phyloP scores from a whole-genome alignment of 2,888 invertebrate genomes.

The Acanthosoma haemorrhoidale region DNA sequence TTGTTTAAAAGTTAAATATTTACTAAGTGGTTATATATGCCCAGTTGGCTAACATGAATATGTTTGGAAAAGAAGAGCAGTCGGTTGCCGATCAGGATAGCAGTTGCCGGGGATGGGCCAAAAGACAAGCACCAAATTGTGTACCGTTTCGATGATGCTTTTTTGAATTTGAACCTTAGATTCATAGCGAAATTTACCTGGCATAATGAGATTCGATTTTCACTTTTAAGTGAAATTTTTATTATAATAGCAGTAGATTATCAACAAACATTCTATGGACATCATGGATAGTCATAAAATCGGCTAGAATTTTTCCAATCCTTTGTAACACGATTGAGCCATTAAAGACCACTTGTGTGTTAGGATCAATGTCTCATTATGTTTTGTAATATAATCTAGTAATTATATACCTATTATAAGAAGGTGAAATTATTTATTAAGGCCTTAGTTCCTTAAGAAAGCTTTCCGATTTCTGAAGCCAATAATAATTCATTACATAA shows the following conservation, averaged over 20 bases:
- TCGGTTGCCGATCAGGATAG: too few species aligned
- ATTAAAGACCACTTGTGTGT: too few species aligned
- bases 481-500: background rate
- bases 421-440: conserved; percentile 5
- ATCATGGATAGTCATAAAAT: too few species aligned
- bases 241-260: background rate
- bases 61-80: too few species aligned
- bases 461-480: conserved; percentile 19
- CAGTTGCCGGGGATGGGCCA: too few species aligned
- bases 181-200: conserved; percentile 19
- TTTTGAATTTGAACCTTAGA: conserved; percentile 3
- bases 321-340: background rate
- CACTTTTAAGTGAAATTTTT: background rate
- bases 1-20: too few species aligned
- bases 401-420: conserved; percentile 4
- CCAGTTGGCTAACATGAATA: too few species aligned
- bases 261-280: too few species aligned
- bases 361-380: background rate
- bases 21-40: too few species aligned
- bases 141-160: too few species aligned
- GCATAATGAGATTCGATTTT: background rate
- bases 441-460: conserved; percentile 10
- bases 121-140: too few species aligned
- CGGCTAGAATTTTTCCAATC: too few species aligned
- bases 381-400: conserved; percentile 1